Evolutionary conservation across 2,888 invertebrate genomes (phyloP).

Genomic region (Cyaniris semiargus): DNA sequence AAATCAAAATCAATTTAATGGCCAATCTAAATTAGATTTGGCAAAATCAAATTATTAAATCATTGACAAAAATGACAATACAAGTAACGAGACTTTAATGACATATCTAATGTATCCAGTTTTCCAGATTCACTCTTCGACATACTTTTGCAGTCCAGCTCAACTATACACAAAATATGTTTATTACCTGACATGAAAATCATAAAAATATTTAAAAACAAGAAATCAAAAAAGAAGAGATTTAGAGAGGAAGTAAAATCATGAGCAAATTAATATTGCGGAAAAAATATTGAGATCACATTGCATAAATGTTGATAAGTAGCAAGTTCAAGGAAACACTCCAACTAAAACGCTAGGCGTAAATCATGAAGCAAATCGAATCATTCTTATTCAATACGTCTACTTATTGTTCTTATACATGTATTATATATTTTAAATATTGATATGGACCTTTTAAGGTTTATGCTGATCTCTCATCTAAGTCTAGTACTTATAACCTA

Average conservation of each 20-base stretch:
- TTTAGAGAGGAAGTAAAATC: slow-evolving; percentile 19
- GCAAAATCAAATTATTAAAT: neutral
- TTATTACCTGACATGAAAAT: no score
- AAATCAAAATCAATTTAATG: slow-evolving; percentile 2
- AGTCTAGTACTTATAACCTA: slow-evolving; percentile 56
- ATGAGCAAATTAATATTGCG: slow-evolving; percentile 27
- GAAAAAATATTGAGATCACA: slow-evolving; percentile 41
- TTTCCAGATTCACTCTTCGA: no score
- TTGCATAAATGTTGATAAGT: slow-evolving; percentile 27
- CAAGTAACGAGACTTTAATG: no score
- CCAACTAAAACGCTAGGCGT: slow-evolving; percentile 71
- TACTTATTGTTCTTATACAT: slow-evolving; percentile 79
- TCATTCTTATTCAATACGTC: slow-evolving; percentile 60
- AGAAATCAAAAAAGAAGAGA: neutral
- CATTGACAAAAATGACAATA: no score
- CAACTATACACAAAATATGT: neutral
- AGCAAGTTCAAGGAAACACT: slow-evolving; percentile 36
- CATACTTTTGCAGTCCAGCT: neutral
- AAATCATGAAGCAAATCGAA: slow-evolving; percentile 46
- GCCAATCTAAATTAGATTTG: neutral
- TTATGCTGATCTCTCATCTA: slow-evolving; percentile 60
- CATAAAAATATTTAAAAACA: neutral
- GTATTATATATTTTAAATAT: slow-evolving; percentile 76
- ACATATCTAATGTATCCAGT: no score
- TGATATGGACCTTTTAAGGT: slow-evolving; percentile 80